Conservation (phyloP, 2,797 vertebrate genomes). For the Chaetodon trifasciatus region DNA sequence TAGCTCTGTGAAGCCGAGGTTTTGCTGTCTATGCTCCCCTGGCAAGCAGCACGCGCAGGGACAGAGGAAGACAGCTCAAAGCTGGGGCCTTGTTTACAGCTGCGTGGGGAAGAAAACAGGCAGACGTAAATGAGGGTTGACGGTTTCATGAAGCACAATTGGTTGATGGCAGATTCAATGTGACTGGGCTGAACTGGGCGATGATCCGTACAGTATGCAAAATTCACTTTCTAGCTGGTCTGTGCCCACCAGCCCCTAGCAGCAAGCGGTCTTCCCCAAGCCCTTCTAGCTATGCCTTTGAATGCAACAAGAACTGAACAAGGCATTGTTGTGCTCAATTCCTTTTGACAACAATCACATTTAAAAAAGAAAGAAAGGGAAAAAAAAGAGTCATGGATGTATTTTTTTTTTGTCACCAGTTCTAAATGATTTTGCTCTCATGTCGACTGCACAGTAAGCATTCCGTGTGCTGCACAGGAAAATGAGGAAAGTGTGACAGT, state of each 20-base stretch:
- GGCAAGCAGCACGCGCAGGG: slow-evolving; percentile 78
- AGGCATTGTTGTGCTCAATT: slow-evolving; percentile 91
- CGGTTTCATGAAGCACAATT: slow-evolving; percentile 98
- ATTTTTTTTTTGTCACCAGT: slow-evolving; percentile 92
- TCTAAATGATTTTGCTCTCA: slow-evolving; percentile 85
- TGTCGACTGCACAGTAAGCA: slow-evolving; percentile 72
- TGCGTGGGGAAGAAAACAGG: slow-evolving; percentile 90
- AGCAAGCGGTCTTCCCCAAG: slow-evolving; percentile 87
- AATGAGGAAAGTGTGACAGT: slow-evolving; percentile 38
- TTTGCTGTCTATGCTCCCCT: slow-evolving; percentile 86
- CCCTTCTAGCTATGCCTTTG: slow-evolving; percentile 90
- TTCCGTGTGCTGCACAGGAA: slow-evolving; percentile 65
- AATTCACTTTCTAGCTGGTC: slow-evolving; percentile 97
- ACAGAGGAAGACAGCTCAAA: slow-evolving; percentile 88
- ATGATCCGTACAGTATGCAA: slow-evolving; percentile 99
- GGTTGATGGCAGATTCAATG: slow-evolving; percentile 97
- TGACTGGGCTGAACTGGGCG: slow-evolving; percentile 99
- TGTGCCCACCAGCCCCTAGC: slow-evolving; percentile 96
- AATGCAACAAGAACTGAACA: slow-evolving; percentile 92
- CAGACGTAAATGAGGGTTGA: slow-evolving; percentile 98
- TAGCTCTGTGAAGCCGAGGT: slow-evolving; percentile 83
- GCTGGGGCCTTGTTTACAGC: slow-evolving; percentile 93
- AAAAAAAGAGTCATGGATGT: slow-evolving; percentile 82
- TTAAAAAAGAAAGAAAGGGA: slow-evolving; percentile 84
- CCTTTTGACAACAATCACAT: slow-evolving; percentile 98